A percentile compares a stretch with the other conserved stretches of the same genome.
Conservation (phyloP, 1,140 invertebrate genomes). For the Bombus sibiricus region DNA sequence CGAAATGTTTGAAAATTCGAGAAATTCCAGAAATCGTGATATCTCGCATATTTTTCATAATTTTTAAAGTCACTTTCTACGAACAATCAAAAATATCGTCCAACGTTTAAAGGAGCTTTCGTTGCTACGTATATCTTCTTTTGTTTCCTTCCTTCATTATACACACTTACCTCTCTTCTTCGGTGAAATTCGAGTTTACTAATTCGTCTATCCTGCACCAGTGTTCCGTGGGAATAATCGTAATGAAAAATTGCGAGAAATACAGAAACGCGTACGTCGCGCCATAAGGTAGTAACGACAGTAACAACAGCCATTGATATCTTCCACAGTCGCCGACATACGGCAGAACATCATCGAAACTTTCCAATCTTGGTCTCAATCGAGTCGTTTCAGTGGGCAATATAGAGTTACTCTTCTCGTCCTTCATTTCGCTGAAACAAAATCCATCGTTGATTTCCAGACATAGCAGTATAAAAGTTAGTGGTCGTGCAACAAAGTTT, state of each 20-base stretch:
- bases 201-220: slow-evolving; percentile 79
- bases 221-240: slow-evolving; percentile 78
- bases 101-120: not conserved
- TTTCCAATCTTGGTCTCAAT: slow-evolving; percentile 73
- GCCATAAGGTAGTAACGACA: slow-evolving; percentile 77
- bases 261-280: slow-evolving; percentile 77
- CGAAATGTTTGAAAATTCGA: too few species aligned
- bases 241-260: slow-evolving; percentile 81
- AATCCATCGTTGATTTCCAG: not conserved
- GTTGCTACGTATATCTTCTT: not conserved
- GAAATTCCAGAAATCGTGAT: too few species aligned
- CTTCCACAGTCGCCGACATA: slow-evolving; percentile 83
- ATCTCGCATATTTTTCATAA: too few species aligned
- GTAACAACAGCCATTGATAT: slow-evolving; percentile 83
- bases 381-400: slow-evolving; percentile 70
- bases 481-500: too few species aligned
- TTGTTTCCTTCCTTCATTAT: not conserved
- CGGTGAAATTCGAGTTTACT: slow-evolving; percentile 62
- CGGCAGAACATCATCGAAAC: slow-evolving; percentile 82
- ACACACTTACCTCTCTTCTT: slow-evolving; percentile 69
- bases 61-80: not conserved
- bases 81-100: not conserved
- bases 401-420: slow-evolving; percentile 14
- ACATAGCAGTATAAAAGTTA: too few species aligned
- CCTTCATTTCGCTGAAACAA: slow-evolving; percentile 44